phyloP scores from a whole-genome alignment of 1,140 invertebrate species.

The Acromyrmex heyeri region DNA sequence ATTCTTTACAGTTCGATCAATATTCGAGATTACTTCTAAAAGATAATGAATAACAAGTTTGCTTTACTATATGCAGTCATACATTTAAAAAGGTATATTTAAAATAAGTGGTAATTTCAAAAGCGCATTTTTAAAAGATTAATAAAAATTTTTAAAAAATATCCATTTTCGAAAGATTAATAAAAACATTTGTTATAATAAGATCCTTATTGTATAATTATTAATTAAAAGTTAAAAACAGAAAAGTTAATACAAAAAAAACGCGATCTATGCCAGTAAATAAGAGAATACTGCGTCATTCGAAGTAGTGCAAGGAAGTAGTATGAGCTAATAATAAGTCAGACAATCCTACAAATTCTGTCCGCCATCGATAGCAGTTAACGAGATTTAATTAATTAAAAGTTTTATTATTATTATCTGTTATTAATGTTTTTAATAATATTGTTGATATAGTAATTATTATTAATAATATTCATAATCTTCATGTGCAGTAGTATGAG shows the following conservation, averaged over 20 bases:
- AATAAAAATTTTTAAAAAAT: neutral
- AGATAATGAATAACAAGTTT: neutral
- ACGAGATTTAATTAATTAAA: neutral
- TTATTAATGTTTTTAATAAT: too few species aligned
- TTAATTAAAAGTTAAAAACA: neutral
- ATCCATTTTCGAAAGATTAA: neutral
- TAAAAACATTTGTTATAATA: neutral
- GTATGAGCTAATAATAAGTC: slow-evolving; percentile 38
- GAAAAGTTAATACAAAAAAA: neutral
- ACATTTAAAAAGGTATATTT: neutral
- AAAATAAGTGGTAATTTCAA: neutral
- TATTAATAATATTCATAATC: neutral
- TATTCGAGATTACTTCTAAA: neutral
- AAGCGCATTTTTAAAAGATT: neutral
- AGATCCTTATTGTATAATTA: neutral
- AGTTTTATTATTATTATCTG: neutral
- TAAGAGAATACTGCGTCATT: neutral
- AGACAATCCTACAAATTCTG: neutral
- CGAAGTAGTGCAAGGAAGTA: slow-evolving; percentile 18
- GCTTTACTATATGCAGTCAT: neutral
- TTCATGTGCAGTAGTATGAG: slow-evolving; percentile 4
- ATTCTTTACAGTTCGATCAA: slow-evolving; percentile 24
- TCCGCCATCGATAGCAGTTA: neutral
- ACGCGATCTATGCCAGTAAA: neutral
- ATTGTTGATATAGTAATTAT: too few species aligned